Evolutionary conservation across 2,113 vertebrate genomes (phyloP).

Genomic region (Chitala chitala): DNA sequence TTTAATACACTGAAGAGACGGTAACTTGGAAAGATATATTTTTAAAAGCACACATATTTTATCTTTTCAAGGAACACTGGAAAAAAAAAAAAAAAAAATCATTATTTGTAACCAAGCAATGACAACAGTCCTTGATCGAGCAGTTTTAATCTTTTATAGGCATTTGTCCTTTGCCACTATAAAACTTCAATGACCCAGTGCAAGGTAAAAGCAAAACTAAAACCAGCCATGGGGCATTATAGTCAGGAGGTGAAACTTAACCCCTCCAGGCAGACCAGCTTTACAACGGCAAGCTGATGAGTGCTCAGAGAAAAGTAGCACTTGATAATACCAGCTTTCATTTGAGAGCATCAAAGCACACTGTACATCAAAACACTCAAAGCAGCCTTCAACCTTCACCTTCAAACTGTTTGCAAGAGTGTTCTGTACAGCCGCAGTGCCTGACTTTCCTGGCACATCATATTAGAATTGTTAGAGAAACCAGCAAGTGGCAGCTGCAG

Average conservation of each 20-base stretch:
- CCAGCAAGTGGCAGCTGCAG: not conserved
- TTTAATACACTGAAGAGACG: not conserved
- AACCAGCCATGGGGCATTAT: no score
- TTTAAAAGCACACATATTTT: not conserved
- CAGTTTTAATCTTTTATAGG: constrained; percentile 7
- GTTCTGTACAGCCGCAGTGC: not conserved
- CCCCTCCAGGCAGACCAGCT: not conserved
- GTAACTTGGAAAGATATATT: not conserved
- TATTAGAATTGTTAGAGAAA: not conserved
- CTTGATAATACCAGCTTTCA: not conserved
- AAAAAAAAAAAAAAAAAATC: no score
- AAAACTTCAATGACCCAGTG: constrained; percentile 4
- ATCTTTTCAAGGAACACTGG: not conserved
- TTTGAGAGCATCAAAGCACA: not conserved
- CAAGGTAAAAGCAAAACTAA: not conserved
- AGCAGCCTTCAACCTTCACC: constrained; percentile 8
- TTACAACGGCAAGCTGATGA: not conserved
- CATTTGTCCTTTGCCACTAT: not conserved
- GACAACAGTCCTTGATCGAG: constrained; percentile 1
- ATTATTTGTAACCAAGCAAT: not conserved
- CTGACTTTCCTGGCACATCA: not conserved
- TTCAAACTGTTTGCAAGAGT: not conserved
- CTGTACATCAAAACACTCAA: not conserved
- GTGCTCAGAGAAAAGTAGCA: no score
- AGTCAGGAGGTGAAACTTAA: no score